Evolutionary conservation across 1,140 invertebrate species (phyloP).

Genomic region (Papilio polytes): DNA sequence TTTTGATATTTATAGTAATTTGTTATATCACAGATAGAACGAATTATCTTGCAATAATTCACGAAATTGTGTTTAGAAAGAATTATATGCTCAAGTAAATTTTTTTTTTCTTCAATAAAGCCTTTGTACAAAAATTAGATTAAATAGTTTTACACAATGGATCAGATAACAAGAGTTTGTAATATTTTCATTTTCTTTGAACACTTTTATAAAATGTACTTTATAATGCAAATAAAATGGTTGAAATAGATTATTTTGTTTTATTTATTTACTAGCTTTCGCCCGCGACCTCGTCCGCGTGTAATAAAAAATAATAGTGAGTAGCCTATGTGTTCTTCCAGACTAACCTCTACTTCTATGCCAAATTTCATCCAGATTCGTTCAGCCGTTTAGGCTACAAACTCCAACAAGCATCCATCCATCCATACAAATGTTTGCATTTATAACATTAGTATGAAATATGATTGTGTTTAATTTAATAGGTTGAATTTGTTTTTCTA

Average conservation of each 20-base stretch:
- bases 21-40: background rate
- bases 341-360: too few species aligned
- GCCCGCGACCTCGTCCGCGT: too few species aligned
- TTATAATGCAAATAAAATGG: slow-evolving; percentile 55
- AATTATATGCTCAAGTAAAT: slow-evolving; percentile 19
- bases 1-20: slow-evolving; percentile 10
- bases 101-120: background rate
- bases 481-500: background rate
- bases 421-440: too few species aligned
- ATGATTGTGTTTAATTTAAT: too few species aligned
- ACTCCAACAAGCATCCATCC: too few species aligned
- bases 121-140: slow-evolving; percentile 4
- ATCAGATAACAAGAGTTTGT: slow-evolving; percentile 15
- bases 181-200: slow-evolving; percentile 42
- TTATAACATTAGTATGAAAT: too few species aligned
- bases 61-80: background rate
- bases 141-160: background rate
- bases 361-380: too few species aligned
- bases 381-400: too few species aligned
- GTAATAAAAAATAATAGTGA: too few species aligned
- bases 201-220: slow-evolving; percentile 55
- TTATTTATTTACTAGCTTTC: slow-evolving; percentile 12
- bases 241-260: slow-evolving; percentile 48
- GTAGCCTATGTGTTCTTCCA: too few species aligned
- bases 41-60: background rate